Conservation (phyloP, 2,888 invertebrate genomes). For the Lamellibrachia satsuma region DNA sequence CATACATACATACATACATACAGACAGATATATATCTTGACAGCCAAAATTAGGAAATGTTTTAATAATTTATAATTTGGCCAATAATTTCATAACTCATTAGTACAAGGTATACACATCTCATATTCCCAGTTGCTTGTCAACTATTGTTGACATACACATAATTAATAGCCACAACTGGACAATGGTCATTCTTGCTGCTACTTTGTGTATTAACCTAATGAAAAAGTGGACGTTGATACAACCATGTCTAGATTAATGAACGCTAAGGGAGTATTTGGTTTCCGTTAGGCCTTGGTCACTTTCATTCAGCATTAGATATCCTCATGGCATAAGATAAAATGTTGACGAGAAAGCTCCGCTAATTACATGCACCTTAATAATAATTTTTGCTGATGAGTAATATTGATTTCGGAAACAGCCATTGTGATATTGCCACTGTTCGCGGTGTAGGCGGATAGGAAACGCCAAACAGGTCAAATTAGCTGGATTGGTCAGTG, state of each 20-base stretch:
- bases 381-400: not conserved
- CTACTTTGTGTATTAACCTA: not conserved
- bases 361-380: not conserved
- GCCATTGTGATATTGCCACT: not conserved
- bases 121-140: not conserved
- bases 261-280: not conserved
- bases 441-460: not conserved
- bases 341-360: not conserved
- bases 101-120: not conserved
- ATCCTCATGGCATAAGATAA: not conserved
- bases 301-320: not conserved
- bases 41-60: no score
- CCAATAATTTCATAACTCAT: not conserved
- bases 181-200: not conserved
- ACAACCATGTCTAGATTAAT: not conserved
- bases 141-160: not conserved
- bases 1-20: no score
- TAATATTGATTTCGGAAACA: slow-evolving; percentile 17
- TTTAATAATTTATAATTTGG: not conserved
- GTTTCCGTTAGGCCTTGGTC: not conserved
- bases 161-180: not conserved
- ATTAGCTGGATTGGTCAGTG: not conserved
- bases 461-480: not conserved
- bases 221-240: not conserved
- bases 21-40: no score